phyloP scores from a whole-genome alignment of 2,888 invertebrate genomes.

The Orchestes rusci region DNA sequence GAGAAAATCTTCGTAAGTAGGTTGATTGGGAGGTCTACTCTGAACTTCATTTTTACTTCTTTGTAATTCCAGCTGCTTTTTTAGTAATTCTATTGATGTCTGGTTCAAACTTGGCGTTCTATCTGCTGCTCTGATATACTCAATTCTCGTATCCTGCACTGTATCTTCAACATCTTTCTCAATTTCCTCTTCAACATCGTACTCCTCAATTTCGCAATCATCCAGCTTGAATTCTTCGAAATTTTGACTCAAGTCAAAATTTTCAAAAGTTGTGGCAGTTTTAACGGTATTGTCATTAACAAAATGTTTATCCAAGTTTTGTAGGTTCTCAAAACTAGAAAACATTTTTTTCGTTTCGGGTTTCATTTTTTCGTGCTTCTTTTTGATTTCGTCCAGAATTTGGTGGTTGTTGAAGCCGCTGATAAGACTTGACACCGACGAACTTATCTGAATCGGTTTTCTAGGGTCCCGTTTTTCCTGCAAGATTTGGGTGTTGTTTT shows the following conservation, averaged over 20 bases:
- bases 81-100: slow-evolving; percentile 37
- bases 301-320: slow-evolving; percentile 39
- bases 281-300: slow-evolving; percentile 6
- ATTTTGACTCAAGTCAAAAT: slow-evolving; percentile 65
- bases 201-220: slow-evolving; percentile 56
- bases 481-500: slow-evolving; percentile 42
- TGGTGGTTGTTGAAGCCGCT: slow-evolving; percentile 43
- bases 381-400: slow-evolving; percentile 52
- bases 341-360: slow-evolving; percentile 32
- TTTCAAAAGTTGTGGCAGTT: slow-evolving; percentile 39
- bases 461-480: slow-evolving; percentile 47
- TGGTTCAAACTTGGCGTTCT: slow-evolving; percentile 32
- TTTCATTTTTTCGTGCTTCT: slow-evolving; percentile 31
- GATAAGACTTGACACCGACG: slow-evolving; percentile 52
- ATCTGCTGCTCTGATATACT: slow-evolving; percentile 35
- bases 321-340: slow-evolving; percentile 42
- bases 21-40: slow-evolving; percentile 30
- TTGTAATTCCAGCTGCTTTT: slow-evolving; percentile 39
- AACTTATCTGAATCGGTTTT: slow-evolving; percentile 54
- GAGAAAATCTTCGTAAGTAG: slow-evolving; percentile 66
- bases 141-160: slow-evolving; percentile 26
- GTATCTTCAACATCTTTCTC: neutral
- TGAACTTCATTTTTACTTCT: slow-evolving; percentile 32
- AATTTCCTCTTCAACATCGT: slow-evolving; percentile 33
- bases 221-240: slow-evolving; percentile 76